phyloP scores from a whole-genome alignment of 2,888 invertebrate species.

The Drosophila anomalata region DNA sequence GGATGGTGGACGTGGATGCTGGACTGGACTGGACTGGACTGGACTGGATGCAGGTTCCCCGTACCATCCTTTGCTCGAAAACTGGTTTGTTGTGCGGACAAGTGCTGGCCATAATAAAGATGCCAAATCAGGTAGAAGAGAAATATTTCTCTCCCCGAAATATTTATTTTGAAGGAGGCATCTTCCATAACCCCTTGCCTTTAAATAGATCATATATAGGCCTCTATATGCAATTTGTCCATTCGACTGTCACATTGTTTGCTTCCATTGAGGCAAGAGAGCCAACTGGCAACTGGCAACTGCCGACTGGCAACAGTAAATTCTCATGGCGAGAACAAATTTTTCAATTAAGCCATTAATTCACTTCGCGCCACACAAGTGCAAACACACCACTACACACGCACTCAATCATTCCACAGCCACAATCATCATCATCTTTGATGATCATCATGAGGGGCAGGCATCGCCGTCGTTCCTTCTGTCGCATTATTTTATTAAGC shows the following conservation, averaged over 20 bases:
- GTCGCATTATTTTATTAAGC: conserved; percentile 83
- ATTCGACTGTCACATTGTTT: conserved; percentile 35
- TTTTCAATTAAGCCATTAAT: conserved; percentile 84
- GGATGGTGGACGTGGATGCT: conserved; percentile 24
- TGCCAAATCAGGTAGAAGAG: conserved; percentile 13
- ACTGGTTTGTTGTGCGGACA: conserved; percentile 24
- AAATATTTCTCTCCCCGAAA: too few species aligned
- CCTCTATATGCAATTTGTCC: conserved; percentile 60
- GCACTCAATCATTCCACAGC: conserved; percentile 22
- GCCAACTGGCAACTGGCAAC: not conserved
- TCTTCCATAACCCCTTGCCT: not conserved
- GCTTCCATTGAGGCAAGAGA: conserved; percentile 16
- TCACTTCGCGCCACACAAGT: conserved; percentile 70
- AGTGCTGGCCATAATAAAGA: conserved; percentile 32
- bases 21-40: conserved; percentile 4
- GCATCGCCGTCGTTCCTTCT: conserved; percentile 69
- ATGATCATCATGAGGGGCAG: conserved; percentile 29
- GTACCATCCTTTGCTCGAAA: conserved; percentile 12
- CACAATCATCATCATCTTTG: conserved; percentile 47
- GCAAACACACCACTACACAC: conserved; percentile 38
- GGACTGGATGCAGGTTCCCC: conserved; percentile 13
- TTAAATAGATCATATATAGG: not conserved
- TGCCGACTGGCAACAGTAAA: conserved; percentile 33
- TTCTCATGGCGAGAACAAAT: conserved; percentile 80
- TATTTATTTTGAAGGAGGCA: not conserved